Conservation (phyloP, 2,888 invertebrate species). For the Tricholauxania praeusta region DNA sequence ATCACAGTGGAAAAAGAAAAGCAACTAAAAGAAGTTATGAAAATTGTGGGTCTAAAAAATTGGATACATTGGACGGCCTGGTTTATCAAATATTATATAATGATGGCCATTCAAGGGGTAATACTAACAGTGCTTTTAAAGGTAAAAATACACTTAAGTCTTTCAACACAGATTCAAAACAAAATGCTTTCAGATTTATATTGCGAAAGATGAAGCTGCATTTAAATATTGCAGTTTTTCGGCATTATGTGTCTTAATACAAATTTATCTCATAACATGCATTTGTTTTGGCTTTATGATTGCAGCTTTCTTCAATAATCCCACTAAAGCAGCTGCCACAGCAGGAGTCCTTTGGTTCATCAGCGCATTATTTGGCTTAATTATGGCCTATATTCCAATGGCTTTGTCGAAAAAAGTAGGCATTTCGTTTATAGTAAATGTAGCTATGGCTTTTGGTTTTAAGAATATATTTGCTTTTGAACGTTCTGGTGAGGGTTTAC, state of each 20-base stretch:
- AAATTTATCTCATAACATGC: slow-evolving; percentile 77
- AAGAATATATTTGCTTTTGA: slow-evolving; percentile 75
- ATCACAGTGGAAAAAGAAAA: slow-evolving; percentile 12
- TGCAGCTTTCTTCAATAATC: slow-evolving; percentile 82
- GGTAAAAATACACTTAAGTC: slow-evolving; percentile 58
- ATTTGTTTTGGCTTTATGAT: slow-evolving; percentile 83
- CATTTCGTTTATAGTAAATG: slow-evolving; percentile 77
- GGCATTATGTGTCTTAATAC: slow-evolving; percentile 77
- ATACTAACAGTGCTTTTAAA: slow-evolving; percentile 51
- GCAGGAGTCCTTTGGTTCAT: slow-evolving; percentile 82
- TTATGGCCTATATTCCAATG: slow-evolving; percentile 74
- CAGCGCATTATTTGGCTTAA: slow-evolving; percentile 74
- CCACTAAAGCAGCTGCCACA: slow-evolving; percentile 81
- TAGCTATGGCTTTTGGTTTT: slow-evolving; percentile 82
- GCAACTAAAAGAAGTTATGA: slow-evolving; percentile 16
- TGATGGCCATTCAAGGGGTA: slow-evolving; percentile 70
- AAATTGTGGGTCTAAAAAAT: slow-evolving; percentile 15
- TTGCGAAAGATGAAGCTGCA: slow-evolving; percentile 70
- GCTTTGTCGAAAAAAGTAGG: slow-evolving; percentile 72
- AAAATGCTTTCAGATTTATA: background rate
- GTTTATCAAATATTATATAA: slow-evolving; percentile 73
- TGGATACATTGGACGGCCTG: slow-evolving; percentile 32
- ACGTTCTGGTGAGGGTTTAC: slow-evolving; percentile 74
- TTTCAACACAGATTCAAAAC: too few relatives aligned
- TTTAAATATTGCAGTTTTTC: slow-evolving; percentile 76